These are phyloP conservation scores for Rhinoderma darwinii DNA, from an alignment of 2,113 vertebrate species.

Conservation along the genomic window DNA sequence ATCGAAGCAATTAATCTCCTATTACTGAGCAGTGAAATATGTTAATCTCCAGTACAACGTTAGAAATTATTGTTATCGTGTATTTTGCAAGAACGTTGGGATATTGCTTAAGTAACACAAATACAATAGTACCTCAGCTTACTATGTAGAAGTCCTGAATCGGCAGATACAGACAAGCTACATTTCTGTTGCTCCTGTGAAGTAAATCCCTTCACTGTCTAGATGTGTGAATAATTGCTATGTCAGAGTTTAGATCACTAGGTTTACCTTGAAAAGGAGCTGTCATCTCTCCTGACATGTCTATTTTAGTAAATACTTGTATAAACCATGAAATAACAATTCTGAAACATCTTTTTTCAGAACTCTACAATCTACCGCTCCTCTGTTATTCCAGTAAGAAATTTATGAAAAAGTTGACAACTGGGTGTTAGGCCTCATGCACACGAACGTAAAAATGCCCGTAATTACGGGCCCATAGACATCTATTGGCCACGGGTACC, in stretches of 20 bases:
- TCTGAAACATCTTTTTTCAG: too few relatives aligned
- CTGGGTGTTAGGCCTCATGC: too few relatives aligned
- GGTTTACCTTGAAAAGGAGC: neutral
- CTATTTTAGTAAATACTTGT: too few relatives aligned
- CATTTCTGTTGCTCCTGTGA: neutral
- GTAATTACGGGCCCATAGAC: too few relatives aligned
- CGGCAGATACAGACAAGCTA: neutral
- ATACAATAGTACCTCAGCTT: neutral
- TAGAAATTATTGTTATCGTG: neutral
- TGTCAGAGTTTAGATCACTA: neutral
- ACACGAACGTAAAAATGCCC: too few relatives aligned
- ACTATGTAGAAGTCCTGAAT: neutral
- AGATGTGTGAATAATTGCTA: neutral
- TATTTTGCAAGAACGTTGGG: neutral
- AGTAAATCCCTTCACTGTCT: neutral
- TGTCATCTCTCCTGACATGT: too few relatives aligned
- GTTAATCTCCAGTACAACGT: neutral
- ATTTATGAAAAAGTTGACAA: too few relatives aligned
- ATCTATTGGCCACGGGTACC: too few relatives aligned
- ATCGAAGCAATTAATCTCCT: conserved; percentile 43
- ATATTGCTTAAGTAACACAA: neutral
- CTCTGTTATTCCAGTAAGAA: too few relatives aligned
- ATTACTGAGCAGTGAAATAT: conserved; percentile 21
- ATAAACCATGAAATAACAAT: too few relatives aligned
- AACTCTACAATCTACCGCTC: too few relatives aligned